Evolutionary conservation across 1,140 invertebrate species (phyloP).

Genomic region (Plodia interpunctella): DNA sequence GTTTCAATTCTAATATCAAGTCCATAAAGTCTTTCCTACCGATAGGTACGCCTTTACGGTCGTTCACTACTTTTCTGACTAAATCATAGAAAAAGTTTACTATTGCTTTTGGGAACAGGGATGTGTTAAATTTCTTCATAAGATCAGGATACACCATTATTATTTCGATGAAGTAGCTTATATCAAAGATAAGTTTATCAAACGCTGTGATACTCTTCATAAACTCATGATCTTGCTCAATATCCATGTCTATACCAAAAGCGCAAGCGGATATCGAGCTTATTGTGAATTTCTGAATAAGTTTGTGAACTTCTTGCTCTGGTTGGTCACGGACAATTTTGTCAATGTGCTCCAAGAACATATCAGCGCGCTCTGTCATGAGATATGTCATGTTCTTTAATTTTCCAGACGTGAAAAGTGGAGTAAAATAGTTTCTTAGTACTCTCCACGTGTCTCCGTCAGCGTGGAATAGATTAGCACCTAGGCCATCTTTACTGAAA

Average conservation of each 20-base stretch:
- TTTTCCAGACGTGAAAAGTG: slow-evolving; percentile 79
- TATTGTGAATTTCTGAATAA: slow-evolving; percentile 61
- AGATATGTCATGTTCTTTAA: slow-evolving; percentile 77
- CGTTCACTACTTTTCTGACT: slow-evolving; percentile 19
- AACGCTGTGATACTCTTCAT: slow-evolving; percentile 23
- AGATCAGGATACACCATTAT: slow-evolving; percentile 44
- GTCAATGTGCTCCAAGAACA: slow-evolving; percentile 42
- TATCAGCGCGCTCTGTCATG: slow-evolving; percentile 46
- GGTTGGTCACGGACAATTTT: slow-evolving; percentile 19
- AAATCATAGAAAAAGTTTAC: slow-evolving; percentile 33
- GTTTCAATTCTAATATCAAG: slow-evolving; percentile 50
- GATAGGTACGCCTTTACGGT: slow-evolving; percentile 27
- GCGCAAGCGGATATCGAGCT: slow-evolving; percentile 76
- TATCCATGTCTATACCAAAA: slow-evolving; percentile 78
- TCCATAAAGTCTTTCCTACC: slow-evolving; percentile 45
- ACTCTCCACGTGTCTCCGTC: slow-evolving; percentile 77
- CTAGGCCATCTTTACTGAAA: slow-evolving; percentile 73
- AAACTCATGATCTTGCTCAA: slow-evolving; percentile 13
- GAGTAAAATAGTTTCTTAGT: slow-evolving; percentile 74
- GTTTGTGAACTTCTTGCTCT: slow-evolving; percentile 57
- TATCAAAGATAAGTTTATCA: slow-evolving; percentile 28
- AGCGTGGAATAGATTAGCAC: slow-evolving; percentile 62
- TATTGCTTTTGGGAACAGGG: slow-evolving; percentile 31
- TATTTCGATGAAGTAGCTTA: slow-evolving; percentile 26
- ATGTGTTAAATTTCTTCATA: slow-evolving; percentile 29